These are phyloP conservation scores for Falco rusticolus DNA, from an alignment of 2,797 vertebrate species.

Conservation along the genomic window DNA sequence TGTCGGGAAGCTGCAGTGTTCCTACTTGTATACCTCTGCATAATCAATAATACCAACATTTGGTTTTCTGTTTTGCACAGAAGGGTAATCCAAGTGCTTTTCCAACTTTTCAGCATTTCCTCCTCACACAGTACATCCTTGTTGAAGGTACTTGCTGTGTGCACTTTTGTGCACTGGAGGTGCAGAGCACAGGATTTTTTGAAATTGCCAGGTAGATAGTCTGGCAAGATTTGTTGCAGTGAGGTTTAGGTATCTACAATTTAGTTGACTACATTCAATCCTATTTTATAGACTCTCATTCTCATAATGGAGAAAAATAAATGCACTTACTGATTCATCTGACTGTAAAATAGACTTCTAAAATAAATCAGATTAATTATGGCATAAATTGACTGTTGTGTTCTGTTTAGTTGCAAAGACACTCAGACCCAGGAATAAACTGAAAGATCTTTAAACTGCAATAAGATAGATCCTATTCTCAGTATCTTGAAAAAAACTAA, in stretches of 20 bases:
- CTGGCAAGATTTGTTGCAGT: neutral
- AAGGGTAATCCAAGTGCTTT: neutral
- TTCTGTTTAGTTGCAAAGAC: neutral
- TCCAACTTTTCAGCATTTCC: neutral
- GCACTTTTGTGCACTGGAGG: accelerated
- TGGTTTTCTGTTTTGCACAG: neutral
- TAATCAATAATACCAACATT: neutral
- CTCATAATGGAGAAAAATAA: neutral
- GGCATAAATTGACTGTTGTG: neutral
- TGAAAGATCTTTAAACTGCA: neutral
- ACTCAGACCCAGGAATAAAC: neutral
- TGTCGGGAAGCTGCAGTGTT: neutral
- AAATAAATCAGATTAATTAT: neutral
- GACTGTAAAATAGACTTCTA: neutral
- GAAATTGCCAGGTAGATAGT: neutral
- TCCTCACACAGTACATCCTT: neutral
- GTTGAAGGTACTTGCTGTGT: neutral
- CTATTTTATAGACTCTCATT: neutral
- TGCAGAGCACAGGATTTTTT: neutral
- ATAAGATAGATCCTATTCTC: neutral
- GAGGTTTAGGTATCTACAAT: neutral
- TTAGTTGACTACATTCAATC: neutral
- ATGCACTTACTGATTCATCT: neutral
- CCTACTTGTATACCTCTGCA: no score
- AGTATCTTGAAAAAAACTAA: neutral